These are phyloP conservation scores for Tenthredo mesomela DNA, from an alignment of 2,888 invertebrate species.

Conservation along the genomic window DNA sequence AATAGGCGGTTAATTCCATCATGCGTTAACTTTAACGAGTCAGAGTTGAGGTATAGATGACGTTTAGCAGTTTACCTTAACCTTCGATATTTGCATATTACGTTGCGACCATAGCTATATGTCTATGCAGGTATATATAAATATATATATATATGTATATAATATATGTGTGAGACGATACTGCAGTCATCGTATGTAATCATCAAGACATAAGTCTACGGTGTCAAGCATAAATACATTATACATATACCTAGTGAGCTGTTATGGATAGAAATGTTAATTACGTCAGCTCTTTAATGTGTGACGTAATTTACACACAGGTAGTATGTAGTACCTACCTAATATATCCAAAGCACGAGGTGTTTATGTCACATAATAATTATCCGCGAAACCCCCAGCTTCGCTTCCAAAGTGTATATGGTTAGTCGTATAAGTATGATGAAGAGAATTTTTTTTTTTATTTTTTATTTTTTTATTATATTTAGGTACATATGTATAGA, in stretches of 20 bases:
- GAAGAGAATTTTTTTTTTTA: neutral
- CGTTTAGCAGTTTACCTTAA: slow-evolving; percentile 14
- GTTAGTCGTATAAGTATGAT: neutral
- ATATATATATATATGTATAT: neutral
- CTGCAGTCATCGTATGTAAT: slow-evolving; percentile 36
- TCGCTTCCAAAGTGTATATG: neutral
- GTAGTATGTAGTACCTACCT: neutral
- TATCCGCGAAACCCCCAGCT: neutral
- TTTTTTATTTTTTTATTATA: neutral
- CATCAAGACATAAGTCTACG: slow-evolving; percentile 17
- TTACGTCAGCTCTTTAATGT: slow-evolving; percentile 7
- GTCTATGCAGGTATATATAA: neutral
- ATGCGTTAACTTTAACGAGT: neutral
- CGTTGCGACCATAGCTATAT: neutral
- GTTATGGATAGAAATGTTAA: slow-evolving; percentile 28
- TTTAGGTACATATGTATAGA: neutral
- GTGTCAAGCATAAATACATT: neutral
- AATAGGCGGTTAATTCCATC: neutral
- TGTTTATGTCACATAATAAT: slow-evolving; percentile 10
- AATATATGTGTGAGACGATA: neutral
- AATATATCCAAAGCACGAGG: neutral
- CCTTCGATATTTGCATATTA: slow-evolving; percentile 41
- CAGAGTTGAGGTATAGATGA: neutral
- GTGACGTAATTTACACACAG: slow-evolving; percentile 27
- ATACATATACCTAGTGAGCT: neutral